These are phyloP conservation scores for Tipula unca DNA, from an alignment of 2,888 invertebrate species.

Conservation along the genomic window DNA sequence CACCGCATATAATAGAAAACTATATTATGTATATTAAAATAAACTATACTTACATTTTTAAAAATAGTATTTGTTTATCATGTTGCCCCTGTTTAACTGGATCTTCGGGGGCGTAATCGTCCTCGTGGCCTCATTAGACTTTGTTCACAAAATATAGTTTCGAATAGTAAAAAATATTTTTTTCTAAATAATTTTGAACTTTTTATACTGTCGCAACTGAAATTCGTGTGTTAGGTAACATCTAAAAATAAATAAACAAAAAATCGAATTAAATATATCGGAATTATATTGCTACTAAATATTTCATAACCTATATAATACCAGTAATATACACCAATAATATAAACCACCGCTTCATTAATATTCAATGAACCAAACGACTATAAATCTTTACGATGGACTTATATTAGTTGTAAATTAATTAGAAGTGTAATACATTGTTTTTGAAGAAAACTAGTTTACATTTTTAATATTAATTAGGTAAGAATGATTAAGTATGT, in stretches of 20 bases:
- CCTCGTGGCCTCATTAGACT: conserved; percentile 2
- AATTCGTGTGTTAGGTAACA: not conserved
- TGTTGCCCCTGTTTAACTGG: not conserved
- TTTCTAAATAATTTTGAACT: not conserved
- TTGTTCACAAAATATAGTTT: not conserved
- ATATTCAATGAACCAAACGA: not conserved
- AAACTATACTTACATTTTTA: not conserved
- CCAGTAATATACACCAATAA: not conserved
- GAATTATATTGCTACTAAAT: not conserved
- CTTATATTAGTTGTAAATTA: not conserved
- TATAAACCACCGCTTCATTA: not conserved
- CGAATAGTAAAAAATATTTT: not conserved
- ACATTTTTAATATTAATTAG: not conserved
- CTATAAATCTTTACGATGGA: not conserved
- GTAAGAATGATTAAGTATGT: not conserved
- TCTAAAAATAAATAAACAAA: not conserved
- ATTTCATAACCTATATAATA: not conserved
- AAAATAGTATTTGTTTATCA: not conserved
- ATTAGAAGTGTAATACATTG: not conserved
- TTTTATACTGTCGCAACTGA: not conserved
- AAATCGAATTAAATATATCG: not conserved
- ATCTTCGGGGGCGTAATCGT: not conserved
- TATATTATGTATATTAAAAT: not conserved
- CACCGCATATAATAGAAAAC: not conserved
- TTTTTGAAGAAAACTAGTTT: not conserved